Evolutionary conservation across 2,888 invertebrate species (phyloP), one percentile per base, ranked within the genome.

Genomic region (Gasteruption jaculator): DNA sequence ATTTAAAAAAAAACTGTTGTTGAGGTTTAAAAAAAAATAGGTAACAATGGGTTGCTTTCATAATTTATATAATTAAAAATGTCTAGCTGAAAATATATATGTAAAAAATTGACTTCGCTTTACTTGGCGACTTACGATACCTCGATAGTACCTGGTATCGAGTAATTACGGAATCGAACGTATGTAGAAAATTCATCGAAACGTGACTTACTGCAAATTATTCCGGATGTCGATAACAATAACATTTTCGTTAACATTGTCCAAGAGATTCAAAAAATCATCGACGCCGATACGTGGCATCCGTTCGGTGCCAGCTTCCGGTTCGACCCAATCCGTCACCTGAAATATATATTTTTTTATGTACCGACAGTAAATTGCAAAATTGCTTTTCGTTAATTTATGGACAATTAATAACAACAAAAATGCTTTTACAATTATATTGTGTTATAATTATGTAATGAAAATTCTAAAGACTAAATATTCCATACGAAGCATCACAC

Each of bases 281-380:
- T 84, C 82, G 7, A 87, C 83, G 59, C 89, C 91, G 42, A 95
- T 88, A 40, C 92, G 78, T 0, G 93, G 86, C 63, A 69, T 64
- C 48, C 55, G 62, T 45, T 68, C 66, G 11, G 66, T 64, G 12
- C 61, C 67, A 7, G 53, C 44, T 45, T 70, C 70, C 1, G 60
- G 65, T 38, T 69, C 67, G 11, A 44, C 50, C 68, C 70, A 68
- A 46, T 53, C 59, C 12, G 45, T 47, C 29, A 60, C 57, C 68
- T 68, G 22, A 5, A 33, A 37, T 8, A 21, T n/a, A 44, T 31
- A 14, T 4, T 12, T 20, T 37, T 41, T n/a, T 14, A 35, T 22
- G 3, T n/a, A 4, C 11, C 5, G 5, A 10, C 31, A 18, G 35
- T 15, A 29, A 38, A 46, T 27, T 38, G 26, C 16, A 31, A 6